Evolutionary conservation across 2,888 invertebrate species (phyloP).

Genomic region (Didymodactylos carnosus): DNA sequence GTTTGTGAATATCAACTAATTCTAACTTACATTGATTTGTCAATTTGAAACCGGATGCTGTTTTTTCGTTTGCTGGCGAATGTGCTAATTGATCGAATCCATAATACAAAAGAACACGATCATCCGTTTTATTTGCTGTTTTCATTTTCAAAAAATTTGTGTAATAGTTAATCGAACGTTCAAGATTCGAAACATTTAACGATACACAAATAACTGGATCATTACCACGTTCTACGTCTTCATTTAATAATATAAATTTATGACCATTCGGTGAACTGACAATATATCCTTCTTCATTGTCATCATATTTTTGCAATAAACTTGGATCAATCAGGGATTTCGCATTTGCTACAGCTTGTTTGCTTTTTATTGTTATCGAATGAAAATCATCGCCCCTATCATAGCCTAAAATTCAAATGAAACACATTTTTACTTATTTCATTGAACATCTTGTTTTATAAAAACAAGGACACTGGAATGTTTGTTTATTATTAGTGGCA

Average conservation of each 20-base stretch:
- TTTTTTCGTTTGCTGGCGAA: not conserved
- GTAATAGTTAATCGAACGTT: constrained; percentile 8
- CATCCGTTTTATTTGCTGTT: constrained; percentile 36
- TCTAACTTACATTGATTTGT: constrained; percentile 45
- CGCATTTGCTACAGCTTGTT: not conserved
- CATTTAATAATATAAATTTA: constrained; percentile 56
- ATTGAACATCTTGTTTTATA: too few species aligned
- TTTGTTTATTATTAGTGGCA: too few species aligned
- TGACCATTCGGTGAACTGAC: constrained; percentile 60
- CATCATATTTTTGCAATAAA: not conserved
- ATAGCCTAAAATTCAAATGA: too few species aligned
- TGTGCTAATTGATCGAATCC: not conserved
- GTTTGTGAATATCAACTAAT: constrained; percentile 45
- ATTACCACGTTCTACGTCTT: constrained; percentile 24
- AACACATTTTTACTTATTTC: too few species aligned
- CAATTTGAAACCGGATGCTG: not conserved
- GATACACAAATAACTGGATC: not conserved
- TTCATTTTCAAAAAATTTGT: constrained; percentile 2
- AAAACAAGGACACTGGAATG: too few species aligned
- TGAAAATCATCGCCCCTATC: not conserved
- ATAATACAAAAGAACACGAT: not conserved
- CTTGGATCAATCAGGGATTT: not conserved
- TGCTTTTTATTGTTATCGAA: not conserved
- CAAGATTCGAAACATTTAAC: constrained; percentile 5
- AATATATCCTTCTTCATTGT: not conserved